These are phyloP conservation scores for Struthidea cinerea DNA, from an alignment of 2,113 vertebrate species.

Conservation along the genomic window DNA sequence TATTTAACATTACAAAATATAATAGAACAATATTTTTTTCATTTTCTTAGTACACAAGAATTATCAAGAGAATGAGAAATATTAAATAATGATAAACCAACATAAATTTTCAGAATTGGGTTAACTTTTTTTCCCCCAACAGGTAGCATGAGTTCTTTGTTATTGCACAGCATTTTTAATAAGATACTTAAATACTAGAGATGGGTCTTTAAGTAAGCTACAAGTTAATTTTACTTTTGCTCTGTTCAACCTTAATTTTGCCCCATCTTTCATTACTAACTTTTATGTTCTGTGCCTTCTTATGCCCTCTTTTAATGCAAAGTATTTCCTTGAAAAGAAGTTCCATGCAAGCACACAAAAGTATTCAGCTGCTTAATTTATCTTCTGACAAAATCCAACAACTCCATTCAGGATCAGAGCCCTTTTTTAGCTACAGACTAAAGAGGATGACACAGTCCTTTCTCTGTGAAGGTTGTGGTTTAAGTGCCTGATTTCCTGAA, in stretches of 20 bases:
- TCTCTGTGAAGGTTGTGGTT: conserved; percentile 11
- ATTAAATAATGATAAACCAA: not conserved
- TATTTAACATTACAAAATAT: not conserved
- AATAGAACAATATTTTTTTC: not conserved
- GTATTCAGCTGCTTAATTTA: not conserved
- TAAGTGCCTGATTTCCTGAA: conserved; percentile 26
- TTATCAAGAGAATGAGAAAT: not conserved
- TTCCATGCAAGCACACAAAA: not conserved
- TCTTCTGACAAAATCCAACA: not conserved
- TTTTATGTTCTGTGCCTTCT: not conserved
- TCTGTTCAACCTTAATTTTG: not conserved
- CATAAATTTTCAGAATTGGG: not conserved
- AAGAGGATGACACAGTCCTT: not conserved
- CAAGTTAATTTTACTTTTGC: not conserved
- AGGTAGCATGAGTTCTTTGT: not conserved
- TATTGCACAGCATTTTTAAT: not conserved
- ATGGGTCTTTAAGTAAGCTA: not conserved
- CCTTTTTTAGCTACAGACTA: not conserved
- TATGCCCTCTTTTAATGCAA: not conserved
- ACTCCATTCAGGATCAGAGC: not conserved
- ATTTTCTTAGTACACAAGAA: not conserved
- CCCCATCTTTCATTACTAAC: not conserved
- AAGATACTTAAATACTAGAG: not conserved
- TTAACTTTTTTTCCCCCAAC: not conserved
- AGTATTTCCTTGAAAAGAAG: not conserved